Evolutionary conservation across 35 echinoderm and acorn worm species (phyloP), one percentile per base, ranked within the genome.

Genomic region (Heliocidaris erythrogramma): DNA sequence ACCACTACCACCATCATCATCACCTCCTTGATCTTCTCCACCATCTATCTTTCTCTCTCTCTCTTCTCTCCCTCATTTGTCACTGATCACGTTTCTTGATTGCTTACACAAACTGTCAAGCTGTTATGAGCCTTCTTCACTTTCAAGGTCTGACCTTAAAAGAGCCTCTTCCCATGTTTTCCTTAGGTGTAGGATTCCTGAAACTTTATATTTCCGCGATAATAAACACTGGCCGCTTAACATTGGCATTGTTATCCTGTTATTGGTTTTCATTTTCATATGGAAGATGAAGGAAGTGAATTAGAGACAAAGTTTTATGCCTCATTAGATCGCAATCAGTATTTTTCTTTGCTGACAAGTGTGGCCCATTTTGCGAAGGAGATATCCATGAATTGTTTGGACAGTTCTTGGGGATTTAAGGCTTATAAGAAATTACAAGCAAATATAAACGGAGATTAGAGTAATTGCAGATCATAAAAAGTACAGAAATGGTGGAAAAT

Each of bases 201-300:
- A 89, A 89, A 89, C 47, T 89, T 89, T 89, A 89, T 89, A 89
- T 89, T 89, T 89, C 87, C 87, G 12, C 18, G 29, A 89, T 48
- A 89, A 89, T 89, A 89, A 89, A 89, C 87, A 89, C 87, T 18
- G 65, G 65, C 27, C 65, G 21, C 65, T 78, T 78, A 78, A 78
- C 27, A n/a, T 78, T 24, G 27, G 21, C 65, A 78, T 17, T 24
- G 27, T 78, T n/a, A 78, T 78, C 65, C 65, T 78, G 65, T 78
- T 78, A 78, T 78, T 78, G 65, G 5, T 27, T 78, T 78, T 78
- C 65, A 78, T 78, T 78, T 78, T 78, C 14, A 78, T 78, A 27
- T n/a, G 21, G 65, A 78, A 78, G 65, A 78, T 27, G 65, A 78
- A 18, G 65, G 65, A 78, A 78, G 65, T 78, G 21, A 18, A n/a